A percentile compares a stretch with the other conserved stretches of the same genome.
Conservation (phyloP, 2,888 invertebrate species). For the Megalurothrips usitatus region DNA sequence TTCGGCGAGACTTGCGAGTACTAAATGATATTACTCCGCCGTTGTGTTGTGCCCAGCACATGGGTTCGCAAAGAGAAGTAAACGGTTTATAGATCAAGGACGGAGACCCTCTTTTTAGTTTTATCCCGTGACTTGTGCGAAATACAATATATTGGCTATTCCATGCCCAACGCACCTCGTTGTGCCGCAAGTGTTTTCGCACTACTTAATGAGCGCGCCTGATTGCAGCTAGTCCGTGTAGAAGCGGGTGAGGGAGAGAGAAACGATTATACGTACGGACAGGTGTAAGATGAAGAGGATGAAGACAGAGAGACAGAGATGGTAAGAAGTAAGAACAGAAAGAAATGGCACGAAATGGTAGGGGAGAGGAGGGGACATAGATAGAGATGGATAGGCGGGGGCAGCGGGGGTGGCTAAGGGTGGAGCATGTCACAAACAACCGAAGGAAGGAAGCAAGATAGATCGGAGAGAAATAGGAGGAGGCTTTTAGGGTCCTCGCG, state of each 20-base stretch:
- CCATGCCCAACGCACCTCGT: no score
- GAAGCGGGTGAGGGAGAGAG: slow-evolving; percentile 32
- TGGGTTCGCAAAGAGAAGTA: neutral
- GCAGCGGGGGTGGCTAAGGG: neutral
- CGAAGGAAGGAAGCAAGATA: neutral
- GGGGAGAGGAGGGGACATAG: neutral
- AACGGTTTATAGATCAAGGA: no score
- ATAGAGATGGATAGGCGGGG: neutral
- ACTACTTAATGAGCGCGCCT: slow-evolving; percentile 14
- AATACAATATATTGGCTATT: no score
- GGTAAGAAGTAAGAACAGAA: slow-evolving; percentile 35
- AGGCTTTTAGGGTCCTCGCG: no score
- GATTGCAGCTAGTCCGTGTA: neutral
- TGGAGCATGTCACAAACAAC: neutral
- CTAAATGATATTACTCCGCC: neutral
- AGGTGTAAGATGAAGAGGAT: slow-evolving; percentile 40
- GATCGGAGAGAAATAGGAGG: neutral
- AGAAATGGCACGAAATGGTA: neutral
- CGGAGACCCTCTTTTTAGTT: no score
- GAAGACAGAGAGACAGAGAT: slow-evolving; percentile 29
- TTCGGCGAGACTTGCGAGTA: neutral
- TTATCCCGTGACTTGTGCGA: no score
- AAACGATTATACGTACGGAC: slow-evolving; percentile 34
- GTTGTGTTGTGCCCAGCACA: neutral
- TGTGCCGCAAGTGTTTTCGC: neutral